Percentiles rank a stretch among this genome's conserved stretches.
Conservation (phyloP, 2,797 vertebrate genomes). For the Eulemur coronatus region DNA sequence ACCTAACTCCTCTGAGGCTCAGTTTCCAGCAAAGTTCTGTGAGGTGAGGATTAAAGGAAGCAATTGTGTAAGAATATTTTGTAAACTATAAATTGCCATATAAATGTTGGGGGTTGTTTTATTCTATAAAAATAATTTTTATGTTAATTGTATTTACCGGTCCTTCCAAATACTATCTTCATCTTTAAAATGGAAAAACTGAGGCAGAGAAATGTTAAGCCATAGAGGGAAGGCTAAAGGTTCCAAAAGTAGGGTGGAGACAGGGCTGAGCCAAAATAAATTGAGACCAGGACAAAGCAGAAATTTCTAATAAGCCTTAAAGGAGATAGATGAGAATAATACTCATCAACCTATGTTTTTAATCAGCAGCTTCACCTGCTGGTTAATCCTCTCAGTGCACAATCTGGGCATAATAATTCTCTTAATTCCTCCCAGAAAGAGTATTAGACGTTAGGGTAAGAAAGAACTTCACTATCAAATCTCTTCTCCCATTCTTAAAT, state of each 20-base stretch:
- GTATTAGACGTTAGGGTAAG: constrained; percentile 7
- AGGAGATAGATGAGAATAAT: background rate
- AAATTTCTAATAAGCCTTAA: background rate
- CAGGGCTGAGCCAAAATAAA: constrained; percentile 44
- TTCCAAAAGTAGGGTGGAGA: constrained; percentile 27
- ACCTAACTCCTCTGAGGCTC: background rate
- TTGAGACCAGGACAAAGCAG: constrained; percentile 27
- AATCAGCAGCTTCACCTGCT: constrained; percentile 45
- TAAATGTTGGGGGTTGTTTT: background rate
- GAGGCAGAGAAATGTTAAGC: constrained; percentile 37
- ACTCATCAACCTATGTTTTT: background rate
- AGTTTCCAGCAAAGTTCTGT: background rate
- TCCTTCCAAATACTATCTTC: constrained; percentile 16
- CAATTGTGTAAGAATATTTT: background rate
- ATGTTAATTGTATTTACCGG: background rate
- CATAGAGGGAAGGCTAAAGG: background rate
- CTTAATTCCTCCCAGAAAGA: constrained; percentile 29
- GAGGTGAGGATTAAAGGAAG: background rate
- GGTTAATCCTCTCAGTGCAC: background rate
- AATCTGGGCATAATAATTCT: background rate
- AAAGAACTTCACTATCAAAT: constrained; percentile 37
- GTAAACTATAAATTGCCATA: background rate
- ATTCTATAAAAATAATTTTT: constrained; percentile 36
- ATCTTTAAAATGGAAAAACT: constrained; percentile 50
- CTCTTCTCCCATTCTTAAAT: constrained; percentile 13